Base-by-base conservation (phyloP, 2,113 vertebrate genomes). In the Mixornis gularis region DNA sequence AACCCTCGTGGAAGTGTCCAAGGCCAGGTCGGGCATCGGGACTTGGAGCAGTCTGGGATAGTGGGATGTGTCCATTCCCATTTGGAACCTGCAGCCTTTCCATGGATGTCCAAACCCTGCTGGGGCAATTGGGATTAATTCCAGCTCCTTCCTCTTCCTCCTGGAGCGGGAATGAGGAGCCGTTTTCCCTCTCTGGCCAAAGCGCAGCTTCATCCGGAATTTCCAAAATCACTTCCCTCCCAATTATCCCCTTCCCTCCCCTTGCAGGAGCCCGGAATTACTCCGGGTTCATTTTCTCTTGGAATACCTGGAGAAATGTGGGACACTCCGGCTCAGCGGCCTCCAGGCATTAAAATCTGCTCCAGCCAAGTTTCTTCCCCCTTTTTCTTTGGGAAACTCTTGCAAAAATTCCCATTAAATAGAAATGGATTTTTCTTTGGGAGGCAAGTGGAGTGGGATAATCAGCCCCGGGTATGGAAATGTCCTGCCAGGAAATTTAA, bases 371-470 rank as follows among this genome's bases (percentile, higher is more conserved):
- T 12, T 72, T 8, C 3, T 32, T 29, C 9, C 5, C 3, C 2
- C 1, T 22, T 55, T 72, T 40, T 6, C 14, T 29, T 20, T 20
- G 5, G 55, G 65, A 34, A 66, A 16, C 5, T 20, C 40, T 6
- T 4, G 10, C 7, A 1, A 38, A 56, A 56, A 48, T 26, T 79
- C 63, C 27, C 51, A 2, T 38, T 16, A 21, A 26, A 46, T 8
- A 16, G 1, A 18, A 43, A 65, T 0, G 40, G n/a, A 32, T 17
- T 60, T 79, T 70, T 8, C 4, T 26, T 51, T 9, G 65, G 44
- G 7, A 27, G 1, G 12, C 2, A 0, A 7, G 6, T 2, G 34
- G 29, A 24, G 11, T 2, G 3, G 76, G 76, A 34, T 19, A 24
- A 59, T 2, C 40, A 12, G 8, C 10, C 11, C n/a, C 0, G 1